Base-by-base conservation (phyloP, 2,797 vertebrate species). In the Scleropages formosus region DNA sequence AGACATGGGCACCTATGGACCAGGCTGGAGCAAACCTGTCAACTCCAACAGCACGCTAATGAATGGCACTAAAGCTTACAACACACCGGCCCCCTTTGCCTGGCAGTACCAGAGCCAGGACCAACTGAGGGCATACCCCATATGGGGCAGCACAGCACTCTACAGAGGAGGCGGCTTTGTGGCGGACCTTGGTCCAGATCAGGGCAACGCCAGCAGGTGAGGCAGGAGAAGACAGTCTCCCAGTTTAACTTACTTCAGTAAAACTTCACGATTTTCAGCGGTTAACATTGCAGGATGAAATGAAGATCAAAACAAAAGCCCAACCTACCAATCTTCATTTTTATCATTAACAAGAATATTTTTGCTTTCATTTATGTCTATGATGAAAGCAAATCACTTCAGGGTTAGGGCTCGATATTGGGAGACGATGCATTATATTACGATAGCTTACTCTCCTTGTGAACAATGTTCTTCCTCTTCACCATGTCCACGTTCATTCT, bases 101-200 rank as follows among this genome's bases (percentile, higher is more conserved):
- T 98, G 97, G 97, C 85, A 72, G n/a, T 98, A 97, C 75, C 93
- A 93, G 85, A 95, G 91, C 76, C 94, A 97, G 88, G 74, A 85
- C 56, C 87, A 87, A 78, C 85, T 93, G 74, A 91, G 89, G 83
- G 89, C 94, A 4, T 88, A 88, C 0, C 91, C 95, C 27, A 81
- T 87, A 66, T 98, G 97, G 96, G 96, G 97, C 22, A 94, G 88
- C 46, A 75, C 96, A 78, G 88, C 84, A 4, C 75, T 94, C 68
- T 98, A 98, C 81, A 88, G 91, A 12, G 96, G 97, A 83, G 97
- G 97, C 63, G 97, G 97, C 75, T 98, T 95, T 0, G 87, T 93
- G 60, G 87, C 92, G 78, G 89, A 94, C 73, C 87, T 98, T 79
- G 95, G 94, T 26, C 90, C 91, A 0, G 90, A 95, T 82, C 83